A percentile compares a stretch with the other conserved stretches of the same genome.
Evolutionary conservation across 1,140 invertebrate species (phyloP).

Genomic region (Oscheius sp.): DNA sequence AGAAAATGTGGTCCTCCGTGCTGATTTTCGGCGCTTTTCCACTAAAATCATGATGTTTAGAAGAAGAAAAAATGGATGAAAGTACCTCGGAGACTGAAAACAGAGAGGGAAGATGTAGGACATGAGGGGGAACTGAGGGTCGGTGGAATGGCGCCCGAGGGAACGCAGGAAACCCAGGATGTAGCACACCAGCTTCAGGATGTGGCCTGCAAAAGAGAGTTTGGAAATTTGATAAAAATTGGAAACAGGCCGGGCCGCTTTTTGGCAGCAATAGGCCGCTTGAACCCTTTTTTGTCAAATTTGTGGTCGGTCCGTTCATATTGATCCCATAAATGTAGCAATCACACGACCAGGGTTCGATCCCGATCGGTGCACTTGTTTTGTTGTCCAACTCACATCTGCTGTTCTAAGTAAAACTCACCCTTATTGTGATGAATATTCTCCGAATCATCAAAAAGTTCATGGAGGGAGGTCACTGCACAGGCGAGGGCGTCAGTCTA

Average conservation of each 20-base stretch:
- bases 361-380: no score
- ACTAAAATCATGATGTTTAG: not conserved
- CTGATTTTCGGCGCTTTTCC: constrained; percentile 25
- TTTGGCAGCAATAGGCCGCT: no score
- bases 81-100: constrained; percentile 24
- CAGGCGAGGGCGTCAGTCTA: constrained; percentile 16
- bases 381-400: no score
- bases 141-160: constrained; percentile 50
- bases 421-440: constrained; percentile 12
- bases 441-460: constrained; percentile 16
- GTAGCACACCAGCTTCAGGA: constrained; percentile 52
- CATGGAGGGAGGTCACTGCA: constrained; percentile 10
- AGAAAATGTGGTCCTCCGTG: constrained; percentile 40
- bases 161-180: constrained; percentile 51
- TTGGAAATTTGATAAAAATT: not conserved
- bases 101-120: constrained; percentile 47
- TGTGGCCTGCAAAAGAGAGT: constrained; percentile 48
- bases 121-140: constrained; percentile 29
- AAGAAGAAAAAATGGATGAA: not conserved
- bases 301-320: no score
- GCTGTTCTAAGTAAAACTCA: not conserved
- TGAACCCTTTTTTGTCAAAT: no score
- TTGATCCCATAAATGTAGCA: no score
- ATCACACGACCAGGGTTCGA: no score
- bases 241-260: no score